phyloP scores from a whole-genome alignment of 2,888 invertebrate genomes.

The Oscheius sp. region DNA sequence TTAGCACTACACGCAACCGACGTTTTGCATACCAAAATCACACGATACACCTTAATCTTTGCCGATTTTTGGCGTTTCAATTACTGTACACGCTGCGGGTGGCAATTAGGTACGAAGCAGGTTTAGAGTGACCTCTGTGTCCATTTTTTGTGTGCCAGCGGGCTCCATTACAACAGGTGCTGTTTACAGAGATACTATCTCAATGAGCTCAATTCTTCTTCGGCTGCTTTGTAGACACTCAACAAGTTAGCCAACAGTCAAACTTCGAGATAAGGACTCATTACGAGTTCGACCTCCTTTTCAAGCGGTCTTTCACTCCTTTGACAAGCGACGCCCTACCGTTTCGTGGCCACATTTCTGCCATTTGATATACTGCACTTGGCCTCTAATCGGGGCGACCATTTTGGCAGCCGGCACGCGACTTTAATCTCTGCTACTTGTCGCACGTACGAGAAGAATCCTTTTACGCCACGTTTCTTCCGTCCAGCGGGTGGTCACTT shows the following conservation, averaged over 20 bases:
- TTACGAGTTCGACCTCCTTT: too few species aligned
- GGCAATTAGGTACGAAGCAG: too few species aligned
- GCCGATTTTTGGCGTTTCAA: neutral
- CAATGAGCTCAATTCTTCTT: neutral
- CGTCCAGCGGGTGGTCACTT: constrained; percentile 22
- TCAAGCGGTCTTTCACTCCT: too few species aligned
- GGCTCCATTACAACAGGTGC: neutral
- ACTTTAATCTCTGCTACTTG: constrained; percentile 35
- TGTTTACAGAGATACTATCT: constrained; percentile 25
- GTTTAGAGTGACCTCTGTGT: neutral
- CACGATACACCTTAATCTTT: neutral
- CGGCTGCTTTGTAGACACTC: neutral
- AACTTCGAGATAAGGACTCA: neutral
- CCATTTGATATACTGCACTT: constrained; percentile 30
- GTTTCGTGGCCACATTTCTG: constrained; percentile 22
- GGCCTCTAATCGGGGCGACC: constrained; percentile 17
- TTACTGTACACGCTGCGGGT: too few species aligned
- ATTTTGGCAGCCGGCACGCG: constrained; percentile 35
- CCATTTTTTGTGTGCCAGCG: neutral
- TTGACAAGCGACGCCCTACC: constrained; percentile 4
- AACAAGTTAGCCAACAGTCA: neutral
- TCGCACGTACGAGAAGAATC: constrained; percentile 30
- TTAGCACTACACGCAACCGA: constrained; percentile 29
- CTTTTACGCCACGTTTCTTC: constrained; percentile 30
- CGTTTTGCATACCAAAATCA: constrained; percentile 23